Evolutionary conservation across 92 coral and sea anemone genomes (phyloP).

Genomic region (Phenganax marumi): DNA sequence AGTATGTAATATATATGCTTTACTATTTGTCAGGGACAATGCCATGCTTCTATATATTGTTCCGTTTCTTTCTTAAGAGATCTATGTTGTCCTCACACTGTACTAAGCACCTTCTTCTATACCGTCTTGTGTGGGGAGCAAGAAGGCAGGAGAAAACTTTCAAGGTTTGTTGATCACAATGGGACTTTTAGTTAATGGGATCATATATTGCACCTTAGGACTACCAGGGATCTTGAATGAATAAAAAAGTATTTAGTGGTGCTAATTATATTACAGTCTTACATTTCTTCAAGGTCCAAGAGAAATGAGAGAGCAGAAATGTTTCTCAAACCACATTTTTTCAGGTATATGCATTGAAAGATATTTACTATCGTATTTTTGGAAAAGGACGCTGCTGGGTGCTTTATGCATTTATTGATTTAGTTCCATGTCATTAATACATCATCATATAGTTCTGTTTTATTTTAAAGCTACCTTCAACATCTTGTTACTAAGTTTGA

Average conservation of each 20-base stretch:
- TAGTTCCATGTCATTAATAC: background rate
- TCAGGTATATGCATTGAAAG: too few species aligned
- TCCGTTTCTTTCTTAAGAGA: background rate
- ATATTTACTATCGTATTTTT: too few species aligned
- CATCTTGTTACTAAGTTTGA: background rate
- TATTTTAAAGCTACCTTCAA: background rate
- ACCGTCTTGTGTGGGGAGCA: background rate
- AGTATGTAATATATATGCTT: background rate
- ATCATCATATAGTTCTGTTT: background rate
- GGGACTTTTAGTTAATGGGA: background rate
- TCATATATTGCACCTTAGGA: background rate
- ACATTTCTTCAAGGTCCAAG: background rate
- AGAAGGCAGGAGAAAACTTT: background rate
- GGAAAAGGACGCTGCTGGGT: background rate
- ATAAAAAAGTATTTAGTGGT: too few species aligned
- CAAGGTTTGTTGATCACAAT: background rate
- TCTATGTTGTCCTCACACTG: background rate
- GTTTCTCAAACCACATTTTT: constrained; percentile 2
- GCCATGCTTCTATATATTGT: background rate
- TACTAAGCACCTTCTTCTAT: background rate
- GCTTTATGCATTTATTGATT: background rate
- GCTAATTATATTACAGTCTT: too few species aligned
- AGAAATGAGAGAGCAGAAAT: constrained; percentile 21
- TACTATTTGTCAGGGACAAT: background rate
- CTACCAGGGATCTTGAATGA: background rate